A percentile compares a stretch with the other conserved stretches of the same genome.
These are phyloP conservation scores for Macropus fuliginosus DNA, from an alignment of 2,797 vertebrate species.

Conservation along the genomic window DNA sequence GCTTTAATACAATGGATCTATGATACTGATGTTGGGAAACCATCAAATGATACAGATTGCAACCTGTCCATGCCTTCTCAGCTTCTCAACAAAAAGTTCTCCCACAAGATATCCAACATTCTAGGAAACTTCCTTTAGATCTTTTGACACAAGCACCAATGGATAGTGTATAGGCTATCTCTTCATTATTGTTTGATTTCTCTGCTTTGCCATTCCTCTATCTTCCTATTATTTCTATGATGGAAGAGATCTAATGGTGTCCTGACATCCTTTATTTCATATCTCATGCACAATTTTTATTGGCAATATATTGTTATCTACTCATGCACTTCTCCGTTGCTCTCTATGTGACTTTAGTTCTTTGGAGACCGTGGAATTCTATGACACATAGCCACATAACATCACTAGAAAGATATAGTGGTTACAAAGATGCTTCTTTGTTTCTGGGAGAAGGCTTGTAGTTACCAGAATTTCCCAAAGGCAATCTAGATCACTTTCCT, in stretches of 20 bases:
- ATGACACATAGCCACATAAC: not conserved
- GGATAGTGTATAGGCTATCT: not conserved
- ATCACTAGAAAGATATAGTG: not conserved
- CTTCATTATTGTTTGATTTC: not conserved
- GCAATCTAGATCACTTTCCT: not conserved
- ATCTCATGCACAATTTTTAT: not conserved
- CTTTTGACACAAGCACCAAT: not conserved
- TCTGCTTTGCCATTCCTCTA: not conserved
- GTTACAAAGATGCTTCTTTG: not conserved
- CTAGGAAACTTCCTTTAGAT: not conserved
- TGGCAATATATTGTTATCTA: not conserved
- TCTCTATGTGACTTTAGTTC: not conserved
- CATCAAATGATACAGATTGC: not conserved
- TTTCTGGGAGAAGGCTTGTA: not conserved
- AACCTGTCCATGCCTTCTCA: not conserved
- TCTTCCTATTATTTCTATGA: not conserved
- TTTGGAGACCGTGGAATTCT: not conserved
- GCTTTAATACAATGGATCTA: not conserved
- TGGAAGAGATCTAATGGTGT: not conserved
- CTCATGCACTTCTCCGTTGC: not conserved
- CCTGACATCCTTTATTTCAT: not conserved
- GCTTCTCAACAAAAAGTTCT: not conserved
- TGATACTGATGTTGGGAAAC: not conserved
- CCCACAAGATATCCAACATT: rapidly evolving
- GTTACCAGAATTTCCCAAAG: not conserved